Percentiles rank a stretch among this genome's conserved stretches.
Conservation (phyloP, 2,888 invertebrate species). For the Pterostichus niger region DNA sequence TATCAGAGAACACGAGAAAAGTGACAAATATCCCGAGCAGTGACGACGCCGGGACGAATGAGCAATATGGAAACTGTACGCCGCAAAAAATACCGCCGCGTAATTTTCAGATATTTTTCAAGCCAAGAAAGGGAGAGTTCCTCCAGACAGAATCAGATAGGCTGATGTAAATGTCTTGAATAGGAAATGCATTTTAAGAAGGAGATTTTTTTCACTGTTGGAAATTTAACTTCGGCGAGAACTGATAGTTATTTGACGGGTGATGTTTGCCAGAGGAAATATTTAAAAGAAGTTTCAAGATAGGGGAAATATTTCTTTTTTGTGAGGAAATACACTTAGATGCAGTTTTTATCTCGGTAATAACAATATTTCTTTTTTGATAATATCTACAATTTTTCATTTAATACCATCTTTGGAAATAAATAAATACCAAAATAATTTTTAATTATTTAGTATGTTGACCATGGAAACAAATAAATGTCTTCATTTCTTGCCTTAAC, state of each 20-base stretch:
- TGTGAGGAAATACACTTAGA: not conserved
- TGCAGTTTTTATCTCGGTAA: not conserved
- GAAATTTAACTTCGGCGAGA: not conserved
- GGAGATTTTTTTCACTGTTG: conserved; percentile 1
- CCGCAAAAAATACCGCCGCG: conserved; percentile 47
- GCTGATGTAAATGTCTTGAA: conserved; percentile 33
- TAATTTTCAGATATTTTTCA: conserved; percentile 60
- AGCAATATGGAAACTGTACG: conserved; percentile 61
- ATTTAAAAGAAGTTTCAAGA: not conserved
- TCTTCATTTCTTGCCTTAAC: too few species aligned
- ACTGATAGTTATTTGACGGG: conserved; percentile 10
- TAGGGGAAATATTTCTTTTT: not conserved
- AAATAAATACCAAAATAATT: too few species aligned
- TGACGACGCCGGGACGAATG: conserved; percentile 51
- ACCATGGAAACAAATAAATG: too few species aligned
- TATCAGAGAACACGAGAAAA: conserved; percentile 61
- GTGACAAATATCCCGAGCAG: conserved; percentile 57
- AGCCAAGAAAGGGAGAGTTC: conserved; percentile 15
- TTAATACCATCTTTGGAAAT: too few species aligned
- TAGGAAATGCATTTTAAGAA: conserved; percentile 44
- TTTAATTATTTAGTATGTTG: too few species aligned
- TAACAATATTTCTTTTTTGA: not conserved
- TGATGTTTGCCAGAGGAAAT: not conserved
- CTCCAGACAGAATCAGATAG: conserved; percentile 20
- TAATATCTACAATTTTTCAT: too few species aligned